A percentile compares a stretch with the other conserved stretches of the same genome.
Conservation (phyloP, 2,113 vertebrate genomes). For the Periophthalmus modestus region DNA sequence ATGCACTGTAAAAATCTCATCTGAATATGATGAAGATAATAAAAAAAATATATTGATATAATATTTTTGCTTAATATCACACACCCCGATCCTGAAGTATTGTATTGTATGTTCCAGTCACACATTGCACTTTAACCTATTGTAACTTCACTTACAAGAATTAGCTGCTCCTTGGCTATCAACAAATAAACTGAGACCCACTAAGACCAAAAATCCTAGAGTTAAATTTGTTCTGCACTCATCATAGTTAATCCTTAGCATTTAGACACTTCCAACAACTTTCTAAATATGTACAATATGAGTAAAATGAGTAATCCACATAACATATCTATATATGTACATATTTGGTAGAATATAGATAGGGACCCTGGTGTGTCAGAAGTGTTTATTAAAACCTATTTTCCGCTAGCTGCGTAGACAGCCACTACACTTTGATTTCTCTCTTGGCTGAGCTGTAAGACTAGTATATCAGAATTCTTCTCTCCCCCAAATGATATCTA, state of each 20-base stretch:
- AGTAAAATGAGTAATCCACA: conserved; percentile 48
- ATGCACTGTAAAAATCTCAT: too few relatives aligned
- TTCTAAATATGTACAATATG: conserved; percentile 2
- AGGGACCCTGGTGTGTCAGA: conserved; percentile 56
- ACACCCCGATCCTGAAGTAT: too few relatives aligned
- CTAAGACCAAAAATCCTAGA: background rate
- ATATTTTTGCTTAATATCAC: too few relatives aligned
- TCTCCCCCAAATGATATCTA: conserved; percentile 68
- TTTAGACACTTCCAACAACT: background rate
- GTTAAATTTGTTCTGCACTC: background rate
- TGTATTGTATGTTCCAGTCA: too few relatives aligned
- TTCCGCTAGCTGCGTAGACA: conserved; percentile 50
- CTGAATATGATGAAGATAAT: too few relatives aligned
- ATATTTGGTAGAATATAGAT: conserved; percentile 51
- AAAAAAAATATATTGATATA: too few relatives aligned
- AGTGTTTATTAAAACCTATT: conserved; percentile 71
- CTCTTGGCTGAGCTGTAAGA: conserved; percentile 66
- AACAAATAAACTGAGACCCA: background rate
- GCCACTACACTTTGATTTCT: conserved; percentile 57
- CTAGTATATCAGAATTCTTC: conserved; percentile 55
- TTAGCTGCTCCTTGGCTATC: background rate
- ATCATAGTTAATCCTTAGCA: background rate
- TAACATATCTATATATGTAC: conserved; percentile 7
- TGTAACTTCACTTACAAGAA: too few relatives aligned
- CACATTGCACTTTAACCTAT: too few relatives aligned